Conservation (phyloP, 2,888 invertebrate genomes). For the Mesodorylaimus sp. region DNA sequence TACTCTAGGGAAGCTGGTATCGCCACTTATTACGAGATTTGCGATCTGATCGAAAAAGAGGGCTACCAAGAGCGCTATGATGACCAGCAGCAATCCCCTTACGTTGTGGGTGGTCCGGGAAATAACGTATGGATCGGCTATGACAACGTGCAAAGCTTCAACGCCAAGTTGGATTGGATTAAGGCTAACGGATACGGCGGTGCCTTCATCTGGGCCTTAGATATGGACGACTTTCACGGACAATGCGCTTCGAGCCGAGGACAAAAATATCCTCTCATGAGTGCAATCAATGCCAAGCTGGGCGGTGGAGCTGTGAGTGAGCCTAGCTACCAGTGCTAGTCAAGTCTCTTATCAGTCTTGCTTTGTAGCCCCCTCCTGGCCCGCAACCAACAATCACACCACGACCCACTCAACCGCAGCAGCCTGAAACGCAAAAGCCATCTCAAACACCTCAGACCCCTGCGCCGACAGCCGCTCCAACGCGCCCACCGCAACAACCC, state of each 20-base stretch:
- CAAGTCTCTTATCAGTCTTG: too few relatives aligned
- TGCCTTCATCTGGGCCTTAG: not conserved
- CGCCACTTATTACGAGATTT: slow-evolving; percentile 73
- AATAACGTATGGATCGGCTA: slow-evolving; percentile 81
- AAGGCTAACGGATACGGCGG: not conserved
- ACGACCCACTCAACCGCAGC: not conserved
- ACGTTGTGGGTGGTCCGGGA: slow-evolving; percentile 47
- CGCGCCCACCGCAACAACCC: too few relatives aligned
- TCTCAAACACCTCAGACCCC: not conserved
- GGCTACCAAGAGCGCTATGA: slow-evolving; percentile 26
- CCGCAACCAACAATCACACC: too few relatives aligned
- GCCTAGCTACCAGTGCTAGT: too few relatives aligned
- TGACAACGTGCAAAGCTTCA: slow-evolving; percentile 64
- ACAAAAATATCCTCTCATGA: slow-evolving; percentile 58
- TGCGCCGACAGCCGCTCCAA: not conserved
- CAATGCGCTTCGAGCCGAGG: slow-evolving; percentile 47
- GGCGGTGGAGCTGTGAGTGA: not conserved
- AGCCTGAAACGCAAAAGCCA: not conserved
- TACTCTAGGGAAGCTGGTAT: slow-evolving; percentile 81
- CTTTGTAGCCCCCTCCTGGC: too few relatives aligned
- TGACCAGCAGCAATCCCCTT: slow-evolving; percentile 51
- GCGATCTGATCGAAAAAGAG: not conserved
- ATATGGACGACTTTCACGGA: slow-evolving; percentile 61
- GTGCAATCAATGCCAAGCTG: slow-evolving; percentile 41
- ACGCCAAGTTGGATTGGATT: slow-evolving; percentile 46